Conservation (phyloP, 37 sponge, comb jelly and placozoan genomes). For the Halisarca cf. caerulea region DNA sequence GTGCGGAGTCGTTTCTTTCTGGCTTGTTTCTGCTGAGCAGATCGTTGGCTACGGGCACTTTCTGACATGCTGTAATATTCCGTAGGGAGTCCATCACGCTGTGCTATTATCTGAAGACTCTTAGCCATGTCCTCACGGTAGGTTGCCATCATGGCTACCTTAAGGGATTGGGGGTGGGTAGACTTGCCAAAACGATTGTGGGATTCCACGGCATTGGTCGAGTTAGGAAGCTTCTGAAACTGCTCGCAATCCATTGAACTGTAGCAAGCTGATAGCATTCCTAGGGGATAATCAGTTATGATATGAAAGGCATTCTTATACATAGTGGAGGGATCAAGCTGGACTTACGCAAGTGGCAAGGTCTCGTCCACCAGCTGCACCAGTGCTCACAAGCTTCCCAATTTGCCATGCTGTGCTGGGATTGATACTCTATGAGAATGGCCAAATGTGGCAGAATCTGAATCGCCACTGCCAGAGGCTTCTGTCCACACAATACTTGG, state of each 20-base stretch:
- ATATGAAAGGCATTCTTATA: constrained; percentile 16
- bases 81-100: constrained; percentile 15
- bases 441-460: too few species aligned
- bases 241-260: constrained; percentile 20
- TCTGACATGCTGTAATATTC: neutral
- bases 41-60: neutral
- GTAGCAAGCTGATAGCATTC: neutral
- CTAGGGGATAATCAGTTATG: too few species aligned
- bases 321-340: too few species aligned
- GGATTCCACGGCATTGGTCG: constrained; percentile 40
- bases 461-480: too few species aligned
- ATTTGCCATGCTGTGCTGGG: neutral
- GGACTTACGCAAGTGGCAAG: too few species aligned
- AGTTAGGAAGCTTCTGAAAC: constrained; percentile 12
- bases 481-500: too few species aligned
- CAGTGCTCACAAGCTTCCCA: neutral
- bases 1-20: neutral
- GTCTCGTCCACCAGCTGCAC: too few species aligned
- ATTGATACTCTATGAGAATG: neutral
- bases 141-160: neutral
- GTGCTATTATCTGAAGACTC: constrained; percentile 25
- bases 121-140: constrained; percentile 29
- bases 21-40: neutral
- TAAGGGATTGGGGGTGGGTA: constrained; percentile 10
- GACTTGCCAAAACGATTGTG: constrained; percentile 21